phyloP scores from a whole-genome alignment of 2,113 vertebrate genomes.

The Hymenochirus boettgeri region DNA sequence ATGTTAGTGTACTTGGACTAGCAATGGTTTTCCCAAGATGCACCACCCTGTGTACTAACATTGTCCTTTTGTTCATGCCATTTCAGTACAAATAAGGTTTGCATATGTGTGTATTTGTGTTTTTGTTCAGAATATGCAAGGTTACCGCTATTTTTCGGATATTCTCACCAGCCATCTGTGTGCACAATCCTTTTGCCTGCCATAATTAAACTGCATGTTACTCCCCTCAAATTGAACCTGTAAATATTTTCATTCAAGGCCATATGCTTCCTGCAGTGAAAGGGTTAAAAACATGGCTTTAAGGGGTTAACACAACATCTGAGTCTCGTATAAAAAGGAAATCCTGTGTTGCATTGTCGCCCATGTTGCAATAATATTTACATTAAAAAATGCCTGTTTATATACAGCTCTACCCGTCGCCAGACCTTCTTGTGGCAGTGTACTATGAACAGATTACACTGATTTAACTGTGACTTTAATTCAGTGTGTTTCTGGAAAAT shows the following conservation, averaged over 20 bases:
- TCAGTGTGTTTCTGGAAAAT: no score
- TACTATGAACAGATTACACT: no score
- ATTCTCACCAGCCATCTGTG: not conserved
- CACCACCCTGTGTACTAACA: not conserved
- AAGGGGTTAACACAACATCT: not conserved
- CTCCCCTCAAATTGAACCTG: no score
- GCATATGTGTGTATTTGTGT: no score
- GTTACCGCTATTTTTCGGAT: no score
- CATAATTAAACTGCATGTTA: not conserved
- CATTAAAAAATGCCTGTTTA: constrained; percentile 30
- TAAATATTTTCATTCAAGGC: not conserved
- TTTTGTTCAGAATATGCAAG: no score
- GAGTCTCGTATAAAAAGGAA: not conserved
- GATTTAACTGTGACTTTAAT: no score
- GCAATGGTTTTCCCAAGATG: no score
- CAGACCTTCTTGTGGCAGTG: not conserved
- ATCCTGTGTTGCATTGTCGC: constrained; percentile 28
- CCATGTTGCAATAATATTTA: constrained; percentile 26
- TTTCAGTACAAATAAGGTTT: no score
- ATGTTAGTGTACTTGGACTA: no score
- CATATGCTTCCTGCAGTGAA: not conserved
- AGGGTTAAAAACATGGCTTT: constrained; percentile 6
- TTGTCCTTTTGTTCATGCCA: not conserved
- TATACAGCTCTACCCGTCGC: constrained; percentile 10
- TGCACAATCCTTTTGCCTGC: not conserved